Conservation (phyloP, 2,888 invertebrate species). For the Trisateles emortualis region DNA sequence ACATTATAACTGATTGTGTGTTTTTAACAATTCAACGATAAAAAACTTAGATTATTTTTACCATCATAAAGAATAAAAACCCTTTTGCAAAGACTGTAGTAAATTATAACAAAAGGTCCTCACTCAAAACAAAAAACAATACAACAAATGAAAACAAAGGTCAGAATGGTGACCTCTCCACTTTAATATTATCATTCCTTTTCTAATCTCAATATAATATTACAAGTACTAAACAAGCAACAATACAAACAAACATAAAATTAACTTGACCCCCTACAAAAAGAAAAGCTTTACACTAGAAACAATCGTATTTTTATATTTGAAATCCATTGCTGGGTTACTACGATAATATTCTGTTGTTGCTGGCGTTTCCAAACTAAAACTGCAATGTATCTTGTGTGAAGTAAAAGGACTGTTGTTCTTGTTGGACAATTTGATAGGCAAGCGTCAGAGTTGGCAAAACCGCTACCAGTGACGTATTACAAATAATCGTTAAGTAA, state of each 20-base stretch:
- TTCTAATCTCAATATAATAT: slow-evolving; percentile 42
- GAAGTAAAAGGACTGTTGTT: slow-evolving; percentile 1
- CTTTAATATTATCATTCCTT: slow-evolving; percentile 36
- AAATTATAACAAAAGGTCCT: neutral
- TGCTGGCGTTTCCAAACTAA: neutral
- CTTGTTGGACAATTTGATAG: neutral
- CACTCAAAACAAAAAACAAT: neutral
- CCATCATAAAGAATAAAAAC: neutral
- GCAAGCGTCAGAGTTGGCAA: slow-evolving; percentile 22
- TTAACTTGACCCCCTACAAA: slow-evolving; percentile 40
- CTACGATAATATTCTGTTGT: neutral
- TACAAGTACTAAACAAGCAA: slow-evolving; percentile 40
- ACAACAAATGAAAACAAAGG: slow-evolving; percentile 33
- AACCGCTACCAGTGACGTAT: slow-evolving; percentile 35
- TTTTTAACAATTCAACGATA: too few species aligned
- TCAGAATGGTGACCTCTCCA: slow-evolving; percentile 23
- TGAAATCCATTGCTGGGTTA: slow-evolving; percentile 3
- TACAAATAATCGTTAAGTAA: slow-evolving; percentile 23
- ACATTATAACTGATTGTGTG: too few species aligned
- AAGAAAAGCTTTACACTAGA: slow-evolving; percentile 14
- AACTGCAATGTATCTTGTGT: slow-evolving; percentile 1
- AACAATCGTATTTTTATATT: neutral
- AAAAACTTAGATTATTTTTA: too few species aligned
- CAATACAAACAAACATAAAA: slow-evolving; percentile 38
- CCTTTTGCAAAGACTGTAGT: neutral